Evolutionary conservation across 2,888 invertebrate species (phyloP), one percentile per base, ranked within the genome.

Genomic region (Ceratothoa steindachneri): DNA sequence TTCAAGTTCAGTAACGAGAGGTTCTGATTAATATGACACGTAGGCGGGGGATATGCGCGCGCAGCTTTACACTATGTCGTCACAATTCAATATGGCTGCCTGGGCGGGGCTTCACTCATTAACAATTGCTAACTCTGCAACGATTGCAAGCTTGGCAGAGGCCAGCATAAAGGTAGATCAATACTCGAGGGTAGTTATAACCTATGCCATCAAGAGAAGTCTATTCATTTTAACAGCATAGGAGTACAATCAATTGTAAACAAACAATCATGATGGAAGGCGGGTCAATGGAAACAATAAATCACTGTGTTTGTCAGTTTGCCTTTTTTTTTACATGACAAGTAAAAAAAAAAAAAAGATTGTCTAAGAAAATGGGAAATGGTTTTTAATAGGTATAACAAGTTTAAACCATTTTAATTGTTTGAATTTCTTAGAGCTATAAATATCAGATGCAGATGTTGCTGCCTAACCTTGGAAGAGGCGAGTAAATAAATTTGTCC

Each of bases 31-130:
- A 60, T 60, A 60, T 60, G 60, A 60, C 60, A 60, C 24, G 60
- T 60, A 60, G 60, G 60, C 60, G 60, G 60, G 24, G 19, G 60
- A 60, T n/a, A 24, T 60, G 60, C 60, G 60, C 60, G 60, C 60
- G 60, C 60, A 60, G n/a, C 24, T 15, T 7, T 60, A 22, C 60
- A 3, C 12, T 60, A 60, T 60, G 19, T 60, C 60, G 60, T 60
- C 60, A 60, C 60, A 12, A 60, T 60, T 60, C 60, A 60, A 60
- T 60, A 60, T 60, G 60, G 60, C 60, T 60, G 60, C n/a, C 60
- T 15, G 60, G 60, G 60, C 60, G 60, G 2, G 24, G 60, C 9
- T 60, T 60, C 60, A 7, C 27, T 60, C n/a, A 60, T 7, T n/a
- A 60, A 60, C 60, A 60, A 60, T 22, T 60, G 60, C 60, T 2